Conservation (phyloP, 2,113 vertebrate genomes). For the Stegostoma tigrinum region DNA sequence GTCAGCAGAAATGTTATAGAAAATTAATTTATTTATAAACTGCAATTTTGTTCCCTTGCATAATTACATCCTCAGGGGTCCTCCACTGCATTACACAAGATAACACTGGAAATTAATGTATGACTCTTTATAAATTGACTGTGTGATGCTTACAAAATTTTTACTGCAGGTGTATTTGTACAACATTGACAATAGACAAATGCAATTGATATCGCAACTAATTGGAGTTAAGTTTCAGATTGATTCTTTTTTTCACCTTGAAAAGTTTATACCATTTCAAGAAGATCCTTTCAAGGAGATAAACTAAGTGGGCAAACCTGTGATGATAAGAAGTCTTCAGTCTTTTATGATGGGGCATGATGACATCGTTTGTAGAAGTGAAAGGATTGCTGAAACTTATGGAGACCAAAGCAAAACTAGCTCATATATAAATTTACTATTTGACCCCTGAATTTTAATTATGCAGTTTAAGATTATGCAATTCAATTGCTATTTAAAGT, state of each 20-base stretch:
- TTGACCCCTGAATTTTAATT: neutral
- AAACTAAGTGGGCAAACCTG: neutral
- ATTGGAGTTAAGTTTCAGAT: neutral
- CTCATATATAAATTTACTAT: neutral
- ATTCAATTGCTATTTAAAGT: neutral
- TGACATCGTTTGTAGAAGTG: neutral
- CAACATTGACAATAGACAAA: neutral
- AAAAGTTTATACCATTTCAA: neutral
- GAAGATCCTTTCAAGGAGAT: neutral
- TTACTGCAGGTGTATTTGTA: neutral
- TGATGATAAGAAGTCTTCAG: neutral
- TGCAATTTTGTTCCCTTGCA: neutral
- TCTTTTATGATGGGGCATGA: neutral
- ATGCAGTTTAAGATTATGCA: neutral
- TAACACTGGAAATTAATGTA: conserved; percentile 3
- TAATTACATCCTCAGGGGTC: neutral
- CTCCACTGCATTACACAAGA: neutral
- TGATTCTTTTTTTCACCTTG: neutral
- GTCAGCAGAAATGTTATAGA: neutral
- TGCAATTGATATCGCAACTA: neutral
- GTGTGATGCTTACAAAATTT: neutral
- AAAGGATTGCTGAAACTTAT: neutral
- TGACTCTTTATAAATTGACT: conserved; percentile 3
- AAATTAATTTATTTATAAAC: conserved; percentile 1
- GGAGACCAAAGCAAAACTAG: neutral